Base-by-base conservation (phyloP, 2,113 vertebrate species). In the Tenrec ecaudatus region DNA sequence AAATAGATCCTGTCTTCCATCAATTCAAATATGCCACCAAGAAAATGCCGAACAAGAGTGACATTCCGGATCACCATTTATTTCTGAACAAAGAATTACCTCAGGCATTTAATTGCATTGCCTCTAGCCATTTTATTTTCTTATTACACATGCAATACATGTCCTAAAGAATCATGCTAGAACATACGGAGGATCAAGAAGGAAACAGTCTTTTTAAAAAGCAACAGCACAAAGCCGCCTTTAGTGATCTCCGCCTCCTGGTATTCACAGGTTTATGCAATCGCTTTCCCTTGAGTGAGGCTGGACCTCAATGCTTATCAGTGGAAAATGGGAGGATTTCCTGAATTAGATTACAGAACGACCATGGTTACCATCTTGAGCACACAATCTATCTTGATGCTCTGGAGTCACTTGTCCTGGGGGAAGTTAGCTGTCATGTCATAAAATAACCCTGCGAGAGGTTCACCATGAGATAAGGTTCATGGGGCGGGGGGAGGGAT, bases 71-170 rank as follows among this genome's bases (percentile, higher is more conserved):
- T 53, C 16, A 66, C 62, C 11, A 58, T 91, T 92, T 85, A 58
- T 91, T 92, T 85, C n/a, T 92, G 76, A 82, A 33, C 17, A 40
- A 86, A 71, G 57, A 75, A 71, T 73, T 80, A 19, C 85, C 89
- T 82, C 27, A 77, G 27, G 40, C 40, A 40, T 83, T 95, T 92
- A 81, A 66, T 88, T 83, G 73, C 71, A 84, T 36, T 94, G 33
- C 5, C 53, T 79, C 88, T 90, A 90, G 93, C 17, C 66, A 75
- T 88, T 95, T 93, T 27, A 66, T 81, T 94, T 88, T 58, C 33
- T 89, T 87, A 36, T 64, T 84, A 85, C 3, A 47, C 10, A 78
- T 79, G 31, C 76, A 58, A 69, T 25, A 22, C 33, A 81, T 57
- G 6, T 69, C n/a, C 15, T 80, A 86, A 95, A 82, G n/a, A 29